Evolutionary conservation across 2,888 invertebrate species (phyloP).

Genomic region (Caenorhabditis parvicauda): DNA sequence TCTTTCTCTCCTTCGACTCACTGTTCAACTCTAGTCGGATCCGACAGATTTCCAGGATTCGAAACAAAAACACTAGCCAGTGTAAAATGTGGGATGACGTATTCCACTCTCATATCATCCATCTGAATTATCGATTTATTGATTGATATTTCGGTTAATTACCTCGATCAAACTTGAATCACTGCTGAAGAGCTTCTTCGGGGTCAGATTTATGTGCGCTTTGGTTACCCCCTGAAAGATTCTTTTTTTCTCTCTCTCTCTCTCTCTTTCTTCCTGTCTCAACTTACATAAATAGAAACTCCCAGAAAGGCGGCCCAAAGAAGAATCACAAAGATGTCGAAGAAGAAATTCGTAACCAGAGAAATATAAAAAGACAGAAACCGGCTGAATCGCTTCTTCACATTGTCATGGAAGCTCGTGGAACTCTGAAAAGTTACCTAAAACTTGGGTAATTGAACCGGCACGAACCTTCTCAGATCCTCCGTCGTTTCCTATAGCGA

Average conservation of each 20-base stretch:
- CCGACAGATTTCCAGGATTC: slow-evolving; percentile 48
- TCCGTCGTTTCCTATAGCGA: slow-evolving; percentile 35
- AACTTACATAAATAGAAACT: slow-evolving; percentile 47
- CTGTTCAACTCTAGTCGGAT: slow-evolving; percentile 18
- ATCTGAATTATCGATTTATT: slow-evolving; percentile 25
- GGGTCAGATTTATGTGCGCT: slow-evolving; percentile 58
- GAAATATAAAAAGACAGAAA: slow-evolving; percentile 36
- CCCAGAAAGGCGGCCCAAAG: slow-evolving; percentile 45
- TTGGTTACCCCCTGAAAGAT: slow-evolving; percentile 53
- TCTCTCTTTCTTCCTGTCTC: background rate
- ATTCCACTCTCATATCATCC: slow-evolving; percentile 55
- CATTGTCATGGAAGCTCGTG: slow-evolving; percentile 29
- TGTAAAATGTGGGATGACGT: slow-evolving; percentile 53
- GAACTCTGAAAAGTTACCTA: slow-evolving; percentile 8
- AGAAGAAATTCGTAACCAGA: slow-evolving; percentile 42
- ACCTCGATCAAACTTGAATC: slow-evolving; percentile 55
- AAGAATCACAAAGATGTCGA: slow-evolving; percentile 36
- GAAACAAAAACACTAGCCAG: slow-evolving; percentile 46
- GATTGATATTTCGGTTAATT: background rate
- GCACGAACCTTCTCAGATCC: no score
- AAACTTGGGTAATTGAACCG: background rate
- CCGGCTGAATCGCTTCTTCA: slow-evolving; percentile 16
- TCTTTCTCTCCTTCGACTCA: background rate
- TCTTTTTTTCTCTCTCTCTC: no score
- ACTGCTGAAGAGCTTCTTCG: slow-evolving; percentile 53